phyloP scores from a whole-genome alignment of 2,113 vertebrate species.

The Sciurus niger region DNA sequence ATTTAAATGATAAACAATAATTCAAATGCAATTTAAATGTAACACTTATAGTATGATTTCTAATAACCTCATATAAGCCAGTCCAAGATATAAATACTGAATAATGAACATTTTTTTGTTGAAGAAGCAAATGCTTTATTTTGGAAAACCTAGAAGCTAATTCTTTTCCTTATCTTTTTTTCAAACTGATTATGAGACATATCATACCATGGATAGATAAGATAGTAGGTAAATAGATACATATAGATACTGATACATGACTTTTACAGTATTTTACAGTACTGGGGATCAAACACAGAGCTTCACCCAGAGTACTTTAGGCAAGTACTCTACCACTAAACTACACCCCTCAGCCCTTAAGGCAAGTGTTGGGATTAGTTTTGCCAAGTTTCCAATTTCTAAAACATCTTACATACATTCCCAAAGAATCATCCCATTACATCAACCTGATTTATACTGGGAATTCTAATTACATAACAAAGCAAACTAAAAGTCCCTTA shows the following conservation, averaged over 20 bases:
- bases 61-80: neutral
- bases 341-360: neutral
- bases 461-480: neutral
- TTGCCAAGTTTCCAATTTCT: constrained; percentile 62
- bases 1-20: neutral
- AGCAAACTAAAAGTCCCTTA: constrained; percentile 31
- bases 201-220: no score
- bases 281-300: neutral
- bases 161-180: constrained; percentile 39
- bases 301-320: neutral
- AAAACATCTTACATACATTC: constrained; percentile 36
- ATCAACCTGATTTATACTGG: constrained; percentile 30
- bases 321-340: neutral
- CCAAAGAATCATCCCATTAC: constrained; percentile 36
- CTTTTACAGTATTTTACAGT: no score
- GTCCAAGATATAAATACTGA: constrained; percentile 21
- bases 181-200: neutral
- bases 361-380: neutral
- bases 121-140: constrained; percentile 52
- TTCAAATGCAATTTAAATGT: constrained; percentile 54
- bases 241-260: no score
- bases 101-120: neutral
- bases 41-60: neutral
- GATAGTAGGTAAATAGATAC: no score
- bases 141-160: constrained; percentile 51